These are phyloP conservation scores for Bovichtus variegatus DNA, from an alignment of 2,797 vertebrate species.

Conservation along the genomic window DNA sequence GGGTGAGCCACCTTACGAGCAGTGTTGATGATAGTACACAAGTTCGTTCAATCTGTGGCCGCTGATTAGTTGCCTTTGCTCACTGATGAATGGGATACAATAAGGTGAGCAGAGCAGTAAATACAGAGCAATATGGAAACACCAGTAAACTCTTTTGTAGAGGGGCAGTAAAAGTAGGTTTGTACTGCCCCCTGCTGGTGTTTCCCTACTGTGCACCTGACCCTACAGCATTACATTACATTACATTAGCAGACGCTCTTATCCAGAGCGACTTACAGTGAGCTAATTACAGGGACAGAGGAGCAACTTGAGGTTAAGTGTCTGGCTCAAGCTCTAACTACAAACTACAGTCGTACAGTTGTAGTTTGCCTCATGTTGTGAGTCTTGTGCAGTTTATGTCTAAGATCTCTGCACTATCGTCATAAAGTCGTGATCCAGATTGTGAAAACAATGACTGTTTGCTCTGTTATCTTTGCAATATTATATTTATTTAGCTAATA, in stretches of 20 bases:
- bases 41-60: slow-evolving; percentile 5
- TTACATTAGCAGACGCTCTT: too few relatives aligned
- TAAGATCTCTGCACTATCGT: background rate
- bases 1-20: background rate
- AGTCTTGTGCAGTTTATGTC: background rate
- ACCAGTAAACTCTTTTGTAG: too few relatives aligned
- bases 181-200: slow-evolving; percentile 77
- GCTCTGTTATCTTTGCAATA: background rate
- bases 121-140: background rate
- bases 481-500: background rate
- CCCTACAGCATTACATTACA: too few relatives aligned
- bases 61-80: background rate
- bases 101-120: slow-evolving; percentile 42
- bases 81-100: slow-evolving; percentile 34
- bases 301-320: too few relatives aligned
- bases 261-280: too few relatives aligned
- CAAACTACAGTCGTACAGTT: background rate
- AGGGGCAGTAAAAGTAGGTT: too few relatives aligned
- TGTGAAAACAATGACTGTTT: background rate
- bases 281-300: too few relatives aligned
- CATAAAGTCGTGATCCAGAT: background rate
- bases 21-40: background rate
- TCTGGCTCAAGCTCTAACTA: too few relatives aligned
- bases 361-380: background rate
- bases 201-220: background rate